A percentile compares a stretch with the other conserved stretches of the same genome.
Conservation (phyloP, 2,113 vertebrate genomes). For the Podocnemis expansa region DNA sequence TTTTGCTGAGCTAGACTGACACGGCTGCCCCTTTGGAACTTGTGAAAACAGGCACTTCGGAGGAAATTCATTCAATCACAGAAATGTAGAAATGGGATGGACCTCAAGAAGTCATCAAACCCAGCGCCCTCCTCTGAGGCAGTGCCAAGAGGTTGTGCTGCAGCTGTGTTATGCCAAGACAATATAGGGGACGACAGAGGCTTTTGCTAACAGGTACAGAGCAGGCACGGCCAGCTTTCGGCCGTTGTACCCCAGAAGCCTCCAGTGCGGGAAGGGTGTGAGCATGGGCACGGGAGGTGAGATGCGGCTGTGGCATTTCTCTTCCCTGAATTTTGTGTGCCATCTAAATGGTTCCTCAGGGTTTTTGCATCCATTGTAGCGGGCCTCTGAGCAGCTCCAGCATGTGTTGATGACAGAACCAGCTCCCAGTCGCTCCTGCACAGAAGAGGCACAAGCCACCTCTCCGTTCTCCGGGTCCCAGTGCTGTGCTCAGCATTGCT, state of each 20-base stretch:
- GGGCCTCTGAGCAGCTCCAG: neutral
- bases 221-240: neutral
- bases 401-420: neutral
- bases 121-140: neutral
- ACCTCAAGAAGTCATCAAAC: neutral
- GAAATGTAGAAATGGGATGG: neutral
- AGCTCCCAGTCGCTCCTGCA: neutral
- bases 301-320: neutral
- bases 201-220: neutral
- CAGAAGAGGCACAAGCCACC: neutral
- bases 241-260: too few relatives aligned
- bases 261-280: neutral
- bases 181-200: neutral
- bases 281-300: neutral
- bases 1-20: too few relatives aligned
- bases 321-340: neutral
- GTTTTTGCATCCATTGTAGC: neutral
- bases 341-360: neutral
- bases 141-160: neutral
- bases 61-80: neutral
- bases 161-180: neutral
- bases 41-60: too few relatives aligned
- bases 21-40: too few relatives aligned
- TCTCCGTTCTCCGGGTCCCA: neutral
- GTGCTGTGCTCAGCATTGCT: neutral